Base-by-base conservation (phyloP, 1,140 invertebrate species). In the Drosophila bifasciata region DNA sequence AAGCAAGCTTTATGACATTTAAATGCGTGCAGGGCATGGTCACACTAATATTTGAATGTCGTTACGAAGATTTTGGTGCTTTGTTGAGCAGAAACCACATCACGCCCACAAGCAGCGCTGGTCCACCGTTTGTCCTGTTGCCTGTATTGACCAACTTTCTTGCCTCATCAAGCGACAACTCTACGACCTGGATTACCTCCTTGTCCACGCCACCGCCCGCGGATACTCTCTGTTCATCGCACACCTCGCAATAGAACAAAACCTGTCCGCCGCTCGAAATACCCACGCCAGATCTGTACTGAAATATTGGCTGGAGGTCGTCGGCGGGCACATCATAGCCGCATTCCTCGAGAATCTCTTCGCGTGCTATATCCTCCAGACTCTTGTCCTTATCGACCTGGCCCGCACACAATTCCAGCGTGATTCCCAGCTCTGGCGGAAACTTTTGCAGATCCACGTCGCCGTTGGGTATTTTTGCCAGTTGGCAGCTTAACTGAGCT, bases 331-430 rank as follows among this genome's bases (percentile, higher is more conserved):
- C 96, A 81, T 97, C 92, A 92, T 99, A 99, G 1, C 98, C 98
- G 92, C 97, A 98, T 92, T 99, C 98, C 92, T 99, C 98, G 6
- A 96, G 79, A 0, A 99, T 93, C 92, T 99, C 98, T 63, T 97
- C 96, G 62, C 93, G 93, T 0, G 97, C 97, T 70, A 97, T 98
- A 90, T 98, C 95, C 52, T 92, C 92, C 13, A 96, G 79, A 28
- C 95, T 88, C 66, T 94, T 94, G 43, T 96, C 90, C 90, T 99
- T 99, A 91, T 99, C 98, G 19, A 99, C 94, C 56, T 99, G 96
- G 6, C 98, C 98, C 39, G 97, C 98, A 93, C 98, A 99, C 43
- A 99, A 93, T 92, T 99, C 98, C 39, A 98, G 81, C 0, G 97
- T 96, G 1, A 98, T 79, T 0, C 97, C 98, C 5, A 95, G 63